Base-by-base conservation (phyloP, 2,113 vertebrate genomes). In the Oreochromis aureus region DNA sequence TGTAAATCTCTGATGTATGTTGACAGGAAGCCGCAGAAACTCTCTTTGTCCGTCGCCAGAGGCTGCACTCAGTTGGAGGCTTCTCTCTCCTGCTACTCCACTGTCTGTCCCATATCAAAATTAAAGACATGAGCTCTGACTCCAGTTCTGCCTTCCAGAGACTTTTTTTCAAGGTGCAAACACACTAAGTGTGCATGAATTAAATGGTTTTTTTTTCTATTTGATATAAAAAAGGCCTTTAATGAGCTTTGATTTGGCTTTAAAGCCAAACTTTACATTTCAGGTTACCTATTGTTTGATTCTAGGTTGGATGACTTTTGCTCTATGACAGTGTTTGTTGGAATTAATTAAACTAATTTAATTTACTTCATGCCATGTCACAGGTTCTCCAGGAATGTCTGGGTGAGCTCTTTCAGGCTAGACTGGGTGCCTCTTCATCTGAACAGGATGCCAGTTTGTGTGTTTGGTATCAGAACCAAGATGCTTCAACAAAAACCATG, bases 11-110 rank as follows among this genome's bases (percentile, higher is more conserved):
- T 34, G 9, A 16, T 79, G 6, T 66, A 34, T 86, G 30, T 85
- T 87, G 58, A 58, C 92, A 99, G 98, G 92, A 95, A 7, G 89
- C 94, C 6, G 86, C 96, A 87, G 92, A 91, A 56, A 96, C 66
- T 0, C 93, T 98, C 10, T 98, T 97, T 69, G 12, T 99, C 44
- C 95, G 93, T 7, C 95, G 96, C 55, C 97, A 97, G 66, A 96
- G 96, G 90, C 95, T 98, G 69, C 93, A 95, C 18, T 98, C 96
- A 0, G 97, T 94, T 24, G 98, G 98, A 6, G 92, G 95, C 18
- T 98, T 98, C 71, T 91, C 97, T 44, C 95, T 99, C 54, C 89
- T 99, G 51, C 93, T 99, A 1, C 95, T 98, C 5, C 97, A 97
- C 90, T 98, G 97, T 87, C 80, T 97, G 69, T 97, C 97, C 84